phyloP scores from a whole-genome alignment of 2,797 vertebrate species.

The Protonibea diacanthus region DNA sequence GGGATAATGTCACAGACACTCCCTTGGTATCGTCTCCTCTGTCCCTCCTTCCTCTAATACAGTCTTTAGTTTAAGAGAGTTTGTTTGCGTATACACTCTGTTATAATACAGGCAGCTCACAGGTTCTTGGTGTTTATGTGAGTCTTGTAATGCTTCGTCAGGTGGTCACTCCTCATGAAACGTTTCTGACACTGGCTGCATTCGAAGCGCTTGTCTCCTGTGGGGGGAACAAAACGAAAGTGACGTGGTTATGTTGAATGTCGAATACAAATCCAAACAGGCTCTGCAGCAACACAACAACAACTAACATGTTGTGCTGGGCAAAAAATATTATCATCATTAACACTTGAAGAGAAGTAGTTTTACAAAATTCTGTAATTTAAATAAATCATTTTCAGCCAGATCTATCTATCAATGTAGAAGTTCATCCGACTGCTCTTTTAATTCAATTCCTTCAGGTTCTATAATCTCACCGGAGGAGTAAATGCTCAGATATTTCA shows the following conservation, averaged over 20 bases:
- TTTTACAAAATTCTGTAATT: background rate
- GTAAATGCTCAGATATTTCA: background rate
- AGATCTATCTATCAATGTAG: background rate
- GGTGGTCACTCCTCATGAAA: constrained; percentile 98
- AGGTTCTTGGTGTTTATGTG: constrained; percentile 99
- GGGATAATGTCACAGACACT: constrained; percentile 60
- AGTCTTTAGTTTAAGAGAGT: constrained; percentile 53
- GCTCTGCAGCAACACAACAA: background rate
- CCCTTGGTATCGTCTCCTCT: constrained; percentile 18
- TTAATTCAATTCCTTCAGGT: background rate
- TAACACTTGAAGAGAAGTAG: background rate
- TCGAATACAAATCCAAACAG: background rate
- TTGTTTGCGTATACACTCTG: constrained; percentile 20
- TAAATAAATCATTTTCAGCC: background rate
- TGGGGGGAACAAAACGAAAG: background rate
- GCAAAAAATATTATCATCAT: background rate
- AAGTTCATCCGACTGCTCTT: background rate
- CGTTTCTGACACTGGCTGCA: constrained; percentile 98
- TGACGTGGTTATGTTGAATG: background rate
- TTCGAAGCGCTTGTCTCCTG: constrained; percentile 98
- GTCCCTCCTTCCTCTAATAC: constrained; percentile 42
- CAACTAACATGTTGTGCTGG: too few species aligned
- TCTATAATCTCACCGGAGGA: background rate
- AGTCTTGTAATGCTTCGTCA: constrained; percentile 99
- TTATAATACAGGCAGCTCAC: constrained; percentile 78